Evolutionary conservation across 2,888 invertebrate species (phyloP), one percentile per base, ranked within the genome.

Genomic region (Tigriopus californicus): DNA sequence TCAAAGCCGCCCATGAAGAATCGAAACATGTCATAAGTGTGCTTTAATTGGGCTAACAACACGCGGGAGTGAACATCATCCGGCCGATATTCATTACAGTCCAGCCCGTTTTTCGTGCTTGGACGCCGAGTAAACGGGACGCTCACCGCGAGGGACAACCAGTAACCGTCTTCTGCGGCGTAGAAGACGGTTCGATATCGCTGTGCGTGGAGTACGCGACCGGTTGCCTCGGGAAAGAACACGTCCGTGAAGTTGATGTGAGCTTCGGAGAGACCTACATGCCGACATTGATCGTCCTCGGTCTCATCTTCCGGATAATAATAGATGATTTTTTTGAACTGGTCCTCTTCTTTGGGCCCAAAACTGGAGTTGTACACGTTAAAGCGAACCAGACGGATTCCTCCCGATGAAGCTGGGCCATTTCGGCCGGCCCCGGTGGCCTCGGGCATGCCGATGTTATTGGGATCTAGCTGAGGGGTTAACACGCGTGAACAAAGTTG

Each of bases 341-440:
- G 42, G 5, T 56, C 56, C 20, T 44, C 56, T 24, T 56, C 56
- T 18, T 56, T 56, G 11, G 41, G 56, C 3, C 56, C 56, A 20
- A 41, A 56, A 24, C 18, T 22, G 6, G 41, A 41, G 25, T 56
- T 56, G 44, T 42, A 56, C 4, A 56, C 18, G 10, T 42, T 18
- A 18, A 56, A 42, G 11, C 49, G 49, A 8, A 33, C 33, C 3
- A 33, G 33, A 33, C 33, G 33, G 33, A 33, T 33, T 8, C 33
- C 33, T 5, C 33, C 33, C 4, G 33, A 33, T 33, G 33, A 33
- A 33, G 33, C n/a, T n/a, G n/a, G n/a, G n/a, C n/a, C n/a, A n/a
- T n/a, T n/a, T n/a, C n/a, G n/a, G n/a, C n/a, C 33, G 33, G 33
- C 3, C 8, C 33, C 33, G 8, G 33, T 33, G 33, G 33, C 33